A percentile compares a stretch with the other conserved stretches of the same genome.
Conservation (phyloP, 2,888 invertebrate species). For the Drosophila incognita region DNA sequence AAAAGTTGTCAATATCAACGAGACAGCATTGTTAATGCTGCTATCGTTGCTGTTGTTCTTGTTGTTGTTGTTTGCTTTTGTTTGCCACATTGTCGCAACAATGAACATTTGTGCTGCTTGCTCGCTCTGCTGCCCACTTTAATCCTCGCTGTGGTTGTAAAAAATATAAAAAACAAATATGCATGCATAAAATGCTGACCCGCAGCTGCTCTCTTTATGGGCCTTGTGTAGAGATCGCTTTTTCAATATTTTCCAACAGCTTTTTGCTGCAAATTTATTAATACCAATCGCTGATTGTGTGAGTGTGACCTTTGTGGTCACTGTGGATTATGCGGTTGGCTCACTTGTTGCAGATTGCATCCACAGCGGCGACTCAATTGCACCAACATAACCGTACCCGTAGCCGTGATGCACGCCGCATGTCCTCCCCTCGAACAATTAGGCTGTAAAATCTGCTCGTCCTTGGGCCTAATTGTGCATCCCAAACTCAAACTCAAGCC, state of each 20-base stretch:
- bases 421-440: conserved; percentile 29
- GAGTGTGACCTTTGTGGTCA: conserved; percentile 74
- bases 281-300: conserved; percentile 53
- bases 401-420: conserved; percentile 11
- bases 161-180: neutral
- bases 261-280: conserved; percentile 74
- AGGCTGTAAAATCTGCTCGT: conserved; percentile 37
- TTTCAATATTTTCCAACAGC: conserved; percentile 75
- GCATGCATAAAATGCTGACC: conserved; percentile 21
- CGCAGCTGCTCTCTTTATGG: conserved; percentile 52
- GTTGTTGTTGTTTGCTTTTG: conserved; percentile 57
- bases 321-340: conserved; percentile 71
- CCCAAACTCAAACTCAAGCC: conserved; percentile 4
- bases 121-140: neutral
- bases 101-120: conserved; percentile 36
- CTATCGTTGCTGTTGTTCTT: conserved; percentile 49
- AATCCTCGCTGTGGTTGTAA: conserved; percentile 27
- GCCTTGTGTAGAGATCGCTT: conserved; percentile 75
- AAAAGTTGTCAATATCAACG: conserved; percentile 83
- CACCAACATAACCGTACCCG: conserved; percentile 1
- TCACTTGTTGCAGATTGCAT: conserved; percentile 69
- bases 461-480: conserved; percentile 49
- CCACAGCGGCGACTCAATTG: conserved; percentile 45
- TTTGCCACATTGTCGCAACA: conserved; percentile 73
- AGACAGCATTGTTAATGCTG: conserved; percentile 62